Conservation (phyloP, 2,113 vertebrate species). For the Eulemur macaco region DNA sequence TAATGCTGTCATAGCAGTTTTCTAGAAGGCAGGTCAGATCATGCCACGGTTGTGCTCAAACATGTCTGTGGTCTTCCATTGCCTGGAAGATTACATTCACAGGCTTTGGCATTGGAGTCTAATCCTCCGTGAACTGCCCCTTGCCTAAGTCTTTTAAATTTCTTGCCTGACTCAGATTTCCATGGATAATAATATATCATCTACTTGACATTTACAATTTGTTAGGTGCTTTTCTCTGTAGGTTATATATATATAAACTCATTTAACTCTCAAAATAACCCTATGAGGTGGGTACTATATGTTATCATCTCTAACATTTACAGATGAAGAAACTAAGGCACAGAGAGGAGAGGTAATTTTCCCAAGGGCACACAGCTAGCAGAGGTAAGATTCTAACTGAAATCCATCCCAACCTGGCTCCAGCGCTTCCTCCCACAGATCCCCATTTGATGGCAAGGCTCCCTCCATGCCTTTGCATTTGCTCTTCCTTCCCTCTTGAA, state of each 20-base stretch:
- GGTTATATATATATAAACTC: not conserved
- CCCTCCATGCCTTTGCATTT: not conserved
- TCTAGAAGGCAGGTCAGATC: slow-evolving; percentile 11
- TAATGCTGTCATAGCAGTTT: slow-evolving; percentile 39
- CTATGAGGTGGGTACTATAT: not conserved
- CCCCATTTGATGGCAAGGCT: not conserved
- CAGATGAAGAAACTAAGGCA: not conserved
- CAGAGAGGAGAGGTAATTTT: not conserved
- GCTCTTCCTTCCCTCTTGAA: not conserved
- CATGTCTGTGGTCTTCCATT: not conserved
- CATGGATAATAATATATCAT: not conserved
- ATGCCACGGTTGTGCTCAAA: slow-evolving; percentile 32
- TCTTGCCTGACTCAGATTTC: not conserved
- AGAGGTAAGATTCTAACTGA: not conserved
- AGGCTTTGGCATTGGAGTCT: not conserved
- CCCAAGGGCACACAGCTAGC: not conserved
- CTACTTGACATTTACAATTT: not conserved
- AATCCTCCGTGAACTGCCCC: not conserved
- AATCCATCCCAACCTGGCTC: not conserved
- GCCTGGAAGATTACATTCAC: not conserved
- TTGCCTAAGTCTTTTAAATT: not conserved
- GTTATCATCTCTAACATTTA: not conserved
- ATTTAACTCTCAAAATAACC: not conserved
- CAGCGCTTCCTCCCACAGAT: not conserved
- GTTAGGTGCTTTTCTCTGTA: not conserved